Base-by-base conservation (phyloP, 2,888 invertebrate species). In the Steinernema scapterisci region DNA sequence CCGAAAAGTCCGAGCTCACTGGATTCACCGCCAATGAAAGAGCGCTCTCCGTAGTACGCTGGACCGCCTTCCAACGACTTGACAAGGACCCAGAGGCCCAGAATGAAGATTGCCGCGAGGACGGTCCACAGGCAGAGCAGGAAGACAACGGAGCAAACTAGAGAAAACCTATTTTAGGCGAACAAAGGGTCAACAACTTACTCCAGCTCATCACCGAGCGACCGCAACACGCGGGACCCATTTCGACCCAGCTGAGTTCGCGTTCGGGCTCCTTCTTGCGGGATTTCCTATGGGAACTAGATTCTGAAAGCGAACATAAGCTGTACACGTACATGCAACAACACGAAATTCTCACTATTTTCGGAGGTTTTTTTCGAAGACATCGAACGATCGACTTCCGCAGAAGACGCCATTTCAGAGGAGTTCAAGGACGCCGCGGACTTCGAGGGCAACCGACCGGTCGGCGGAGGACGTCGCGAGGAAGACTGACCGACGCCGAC, bases 201-300 rank as follows among this genome's bases (percentile, higher is more conserved):
- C 63, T 7, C 63, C 63, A 63, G 63, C 63, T 25, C 16, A 63
- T 9, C 11, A 63, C 31, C 16, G 63, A 27, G 13, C 63, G 63
- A 31, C 63, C 63, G 63, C 27, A 16, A 31, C 21, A 16, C 7
- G 7, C 2, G 25, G 63, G 63, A 1, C 63, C 63, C 5, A 16
- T 27, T 6, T 63, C 63, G 25, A 27, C 11, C 31, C 31, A 31
- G 9, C 16, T 5, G 27, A 31, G 25, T n/a, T 63, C 31, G 48
- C 48, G 6, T n/a, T 16, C 13, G 2, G 27, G 31, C 63, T 63
- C 54, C 21, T 23, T 21, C 54, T 21, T 6, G 54, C 23, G 54
- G 23, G 54, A 21, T 2, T 11, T 21, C 19, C 5, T 11, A 2
- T 16, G 5, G 23, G 5, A 2, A 5, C 3, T 5, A 25, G 54